Evolutionary conservation across 2,888 invertebrate genomes (phyloP).

Genomic region (Dasypolia templi): DNA sequence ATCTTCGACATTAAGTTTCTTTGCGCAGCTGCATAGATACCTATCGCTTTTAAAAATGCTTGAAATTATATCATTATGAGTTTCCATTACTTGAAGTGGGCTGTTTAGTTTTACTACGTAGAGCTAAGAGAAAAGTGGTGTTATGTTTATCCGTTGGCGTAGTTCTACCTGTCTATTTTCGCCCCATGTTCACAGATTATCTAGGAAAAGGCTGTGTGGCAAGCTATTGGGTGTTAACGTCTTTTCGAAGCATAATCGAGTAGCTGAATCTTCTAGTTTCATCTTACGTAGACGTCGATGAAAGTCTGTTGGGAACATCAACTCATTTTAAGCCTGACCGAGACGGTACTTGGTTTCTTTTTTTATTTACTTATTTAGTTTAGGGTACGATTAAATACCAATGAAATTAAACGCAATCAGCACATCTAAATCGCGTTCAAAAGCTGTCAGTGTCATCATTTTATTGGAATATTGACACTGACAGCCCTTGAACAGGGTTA

Average conservation of each 20-base stretch:
- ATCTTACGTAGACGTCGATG: slow-evolving; percentile 21
- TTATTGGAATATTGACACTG: not conserved
- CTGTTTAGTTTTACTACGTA: slow-evolving; percentile 79
- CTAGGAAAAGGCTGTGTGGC: slow-evolving; percentile 61
- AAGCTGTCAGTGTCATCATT: not conserved
- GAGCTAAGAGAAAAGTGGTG: slow-evolving; percentile 74
- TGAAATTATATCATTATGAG: slow-evolving; percentile 81
- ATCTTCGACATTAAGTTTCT: slow-evolving; percentile 60
- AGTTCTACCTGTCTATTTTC: slow-evolving; percentile 71
- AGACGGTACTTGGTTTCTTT: not conserved
- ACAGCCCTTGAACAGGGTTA: not conserved
- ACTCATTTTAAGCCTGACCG: not conserved
- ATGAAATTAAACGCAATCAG: not conserved
- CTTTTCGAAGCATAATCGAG: slow-evolving; percentile 26
- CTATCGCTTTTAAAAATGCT: slow-evolving; percentile 77
- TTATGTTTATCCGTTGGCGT: slow-evolving; percentile 71
- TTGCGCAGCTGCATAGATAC: slow-evolving; percentile 64
- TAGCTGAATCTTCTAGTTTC: slow-evolving; percentile 33
- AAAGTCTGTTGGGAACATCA: slow-evolving; percentile 18
- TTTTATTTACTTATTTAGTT: not conserved
- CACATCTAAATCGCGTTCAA: not conserved
- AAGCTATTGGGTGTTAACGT: slow-evolving; percentile 36
- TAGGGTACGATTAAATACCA: not conserved
- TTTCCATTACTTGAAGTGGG: slow-evolving; percentile 79
- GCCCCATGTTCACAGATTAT: slow-evolving; percentile 67